Percentiles rank a stretch among this genome's conserved stretches.
phyloP scores from a whole-genome alignment of 2,888 invertebrate species.

The Mesorhabditis sp. region DNA sequence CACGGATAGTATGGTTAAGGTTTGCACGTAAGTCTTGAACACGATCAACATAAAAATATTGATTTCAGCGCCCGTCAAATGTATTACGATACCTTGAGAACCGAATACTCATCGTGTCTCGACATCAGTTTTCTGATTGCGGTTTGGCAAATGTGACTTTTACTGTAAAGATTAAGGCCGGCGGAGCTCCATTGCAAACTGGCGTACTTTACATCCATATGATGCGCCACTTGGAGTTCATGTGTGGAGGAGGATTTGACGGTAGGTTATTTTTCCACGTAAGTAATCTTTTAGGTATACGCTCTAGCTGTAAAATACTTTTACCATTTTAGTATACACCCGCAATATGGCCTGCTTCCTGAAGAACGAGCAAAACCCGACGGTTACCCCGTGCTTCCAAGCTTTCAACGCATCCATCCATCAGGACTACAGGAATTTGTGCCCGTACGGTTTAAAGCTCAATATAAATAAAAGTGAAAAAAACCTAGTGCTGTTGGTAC shows the following conservation, averaged over 20 bases:
- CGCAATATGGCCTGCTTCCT: conserved; percentile 1
- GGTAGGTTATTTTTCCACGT: conserved; percentile 11
- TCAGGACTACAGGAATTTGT: neutral
- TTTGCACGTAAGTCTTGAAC: neutral
- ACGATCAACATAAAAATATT: neutral
- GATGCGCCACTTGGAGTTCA: conserved; percentile 34
- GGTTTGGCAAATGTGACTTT: too few relatives aligned
- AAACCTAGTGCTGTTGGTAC: neutral
- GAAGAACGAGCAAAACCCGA: neutral
- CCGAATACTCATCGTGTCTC: conserved; percentile 24
- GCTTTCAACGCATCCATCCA: neutral
- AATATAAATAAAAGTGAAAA: neutral
- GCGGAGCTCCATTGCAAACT: conserved; percentile 28
- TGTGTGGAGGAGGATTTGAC: conserved; percentile 34
- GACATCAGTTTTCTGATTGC: conserved; percentile 11
- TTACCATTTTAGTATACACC: neutral
- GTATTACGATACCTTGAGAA: conserved; percentile 27
- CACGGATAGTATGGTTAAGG: neutral
- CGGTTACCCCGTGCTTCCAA: neutral
- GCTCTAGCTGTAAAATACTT: too few relatives aligned
- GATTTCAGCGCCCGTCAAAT: conserved; percentile 27
- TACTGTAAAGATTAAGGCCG: neutral
- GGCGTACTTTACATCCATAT: conserved; percentile 31
- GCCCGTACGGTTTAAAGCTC: neutral
- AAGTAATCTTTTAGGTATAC: too few relatives aligned